Percentiles rank a stretch among this genome's conserved stretches.
phyloP scores from a whole-genome alignment of 2,888 invertebrate genomes.

The Cataglyphis cursor region DNA sequence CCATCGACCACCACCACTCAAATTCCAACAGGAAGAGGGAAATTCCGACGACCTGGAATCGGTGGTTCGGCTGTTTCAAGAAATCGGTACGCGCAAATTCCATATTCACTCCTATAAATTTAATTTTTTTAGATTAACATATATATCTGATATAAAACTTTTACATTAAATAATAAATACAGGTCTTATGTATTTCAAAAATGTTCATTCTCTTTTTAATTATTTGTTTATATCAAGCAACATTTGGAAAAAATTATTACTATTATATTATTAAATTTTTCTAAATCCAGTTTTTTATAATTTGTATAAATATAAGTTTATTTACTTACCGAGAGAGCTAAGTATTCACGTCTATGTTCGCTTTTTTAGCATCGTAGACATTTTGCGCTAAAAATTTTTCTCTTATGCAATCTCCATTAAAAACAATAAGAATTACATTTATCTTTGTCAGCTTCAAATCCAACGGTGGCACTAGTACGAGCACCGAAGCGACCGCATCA shows the following conservation, averaged over 20 bases:
- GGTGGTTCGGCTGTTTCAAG: constrained; percentile 70
- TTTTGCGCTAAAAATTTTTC: not conserved
- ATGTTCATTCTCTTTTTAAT: no score
- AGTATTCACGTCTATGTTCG: not conserved
- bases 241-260: no score
- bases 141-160: no score
- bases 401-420: not conserved
- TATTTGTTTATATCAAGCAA: no score
- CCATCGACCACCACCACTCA: constrained; percentile 88
- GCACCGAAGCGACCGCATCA: constrained; percentile 74
- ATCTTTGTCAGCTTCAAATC: constrained; percentile 79
- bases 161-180: no score
- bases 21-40: constrained; percentile 79
- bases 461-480: constrained; percentile 76
- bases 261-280: no score
- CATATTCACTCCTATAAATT: not conserved
- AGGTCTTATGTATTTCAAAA: no score
- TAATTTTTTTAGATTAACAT: no score
- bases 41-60: constrained; percentile 79
- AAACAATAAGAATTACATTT: not conserved
- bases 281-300: no score
- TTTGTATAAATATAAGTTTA: no score
- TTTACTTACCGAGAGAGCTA: not conserved
- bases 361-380: not conserved
- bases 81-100: constrained; percentile 75